A percentile compares a stretch with the other conserved stretches of the same genome.
Evolutionary conservation across 2,113 vertebrate species (phyloP).

Genomic region (Scomber japonicus): DNA sequence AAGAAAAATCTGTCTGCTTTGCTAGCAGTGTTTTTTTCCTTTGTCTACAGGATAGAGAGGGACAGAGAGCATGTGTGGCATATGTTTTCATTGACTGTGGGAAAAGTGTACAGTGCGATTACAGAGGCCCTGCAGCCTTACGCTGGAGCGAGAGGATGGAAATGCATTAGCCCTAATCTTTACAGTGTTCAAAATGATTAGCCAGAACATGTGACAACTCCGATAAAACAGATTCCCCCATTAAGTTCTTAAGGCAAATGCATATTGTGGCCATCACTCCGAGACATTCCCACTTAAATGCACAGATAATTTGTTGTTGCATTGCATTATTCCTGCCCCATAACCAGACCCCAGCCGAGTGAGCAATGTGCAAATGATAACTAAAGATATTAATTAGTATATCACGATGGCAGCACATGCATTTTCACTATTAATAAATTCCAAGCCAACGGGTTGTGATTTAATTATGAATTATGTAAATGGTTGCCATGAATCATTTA

Average conservation of each 20-base stretch:
- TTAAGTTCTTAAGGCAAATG: conserved; percentile 88
- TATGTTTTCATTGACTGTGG: conserved; percentile 41
- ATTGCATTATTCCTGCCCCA: conserved; percentile 83
- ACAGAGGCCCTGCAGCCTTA: conserved; percentile 60
- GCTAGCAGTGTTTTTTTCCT: background rate
- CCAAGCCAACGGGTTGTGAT: conserved; percentile 89
- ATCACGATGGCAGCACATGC: conserved; percentile 86
- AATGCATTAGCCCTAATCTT: conserved; percentile 75
- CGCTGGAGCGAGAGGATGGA: conserved; percentile 48
- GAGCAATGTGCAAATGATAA: conserved; percentile 89
- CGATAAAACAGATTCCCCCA: conserved; percentile 78
- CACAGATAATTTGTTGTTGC: conserved; percentile 89
- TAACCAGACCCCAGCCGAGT: conserved; percentile 86
- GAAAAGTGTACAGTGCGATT: conserved; percentile 46
- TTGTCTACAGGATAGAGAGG: conserved; percentile 5
- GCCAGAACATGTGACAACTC: conserved; percentile 80
- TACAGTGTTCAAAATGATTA: conserved; percentile 77
- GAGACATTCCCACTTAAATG: conserved; percentile 83
- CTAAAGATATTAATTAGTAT: conserved; percentile 90
- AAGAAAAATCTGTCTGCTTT: background rate
- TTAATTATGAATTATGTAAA: conserved; percentile 95
- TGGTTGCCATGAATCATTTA: conserved; percentile 90
- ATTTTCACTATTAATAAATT: conserved; percentile 94
- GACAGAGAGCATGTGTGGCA: conserved; percentile 27
- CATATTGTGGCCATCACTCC: conserved; percentile 90